These are phyloP conservation scores for Coelinius sp. DNA, from an alignment of 2,888 invertebrate species.

Conservation along the genomic window DNA sequence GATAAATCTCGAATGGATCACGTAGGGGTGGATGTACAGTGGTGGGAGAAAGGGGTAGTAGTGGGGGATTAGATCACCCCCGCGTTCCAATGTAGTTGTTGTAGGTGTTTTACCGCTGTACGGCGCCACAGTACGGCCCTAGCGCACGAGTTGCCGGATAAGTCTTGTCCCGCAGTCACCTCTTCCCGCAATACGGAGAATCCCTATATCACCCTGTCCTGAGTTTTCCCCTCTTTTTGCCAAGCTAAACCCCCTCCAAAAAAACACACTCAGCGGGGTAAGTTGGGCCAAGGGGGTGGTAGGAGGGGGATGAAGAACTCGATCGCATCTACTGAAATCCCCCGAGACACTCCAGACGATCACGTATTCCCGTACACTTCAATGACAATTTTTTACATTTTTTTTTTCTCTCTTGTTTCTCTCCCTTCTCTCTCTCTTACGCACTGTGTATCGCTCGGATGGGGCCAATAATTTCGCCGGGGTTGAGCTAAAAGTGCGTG, in stretches of 20 bases:
- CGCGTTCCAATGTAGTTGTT: conserved; percentile 57
- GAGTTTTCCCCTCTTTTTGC: neutral
- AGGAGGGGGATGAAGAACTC: neutral
- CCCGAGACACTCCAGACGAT: conserved; percentile 6
- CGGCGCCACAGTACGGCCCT: conserved; percentile 68
- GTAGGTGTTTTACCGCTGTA: conserved; percentile 52
- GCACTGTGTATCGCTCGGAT: neutral
- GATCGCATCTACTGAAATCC: conserved; percentile 8
- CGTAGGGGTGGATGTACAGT: conserved; percentile 34
- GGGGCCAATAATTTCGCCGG: conserved; percentile 60
- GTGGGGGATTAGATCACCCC: conserved; percentile 62
- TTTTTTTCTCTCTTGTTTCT: neutral
- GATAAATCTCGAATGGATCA: conserved; percentile 48
- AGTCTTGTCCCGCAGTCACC: conserved; percentile 40
- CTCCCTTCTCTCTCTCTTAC: neutral
- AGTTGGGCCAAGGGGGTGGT: neutral
- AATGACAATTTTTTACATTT: neutral
- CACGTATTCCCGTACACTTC: conserved; percentile 9
- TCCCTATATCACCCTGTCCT: neutral
- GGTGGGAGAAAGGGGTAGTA: conserved; percentile 52
- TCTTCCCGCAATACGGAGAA: conserved; percentile 4
- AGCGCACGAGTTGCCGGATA: conserved; percentile 31
- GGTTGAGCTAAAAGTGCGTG: conserved; percentile 64
- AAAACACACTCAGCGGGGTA: neutral
- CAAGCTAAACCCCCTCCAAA: neutral